Evolutionary conservation across 1,140 invertebrate genomes (phyloP).

Genomic region (Paraescarpia echinospica): DNA sequence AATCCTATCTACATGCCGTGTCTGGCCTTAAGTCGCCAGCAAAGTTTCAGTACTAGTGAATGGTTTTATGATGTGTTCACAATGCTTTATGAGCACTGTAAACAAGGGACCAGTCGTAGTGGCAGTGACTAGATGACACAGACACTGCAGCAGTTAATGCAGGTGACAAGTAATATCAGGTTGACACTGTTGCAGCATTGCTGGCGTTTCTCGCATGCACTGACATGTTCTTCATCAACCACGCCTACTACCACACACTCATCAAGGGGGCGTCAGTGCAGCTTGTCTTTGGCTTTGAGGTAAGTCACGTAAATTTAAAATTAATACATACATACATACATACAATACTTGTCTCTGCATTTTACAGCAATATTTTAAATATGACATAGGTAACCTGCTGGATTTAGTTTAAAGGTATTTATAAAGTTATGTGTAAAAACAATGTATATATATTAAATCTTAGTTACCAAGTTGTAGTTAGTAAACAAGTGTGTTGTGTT

Average conservation of each 20-base stretch:
- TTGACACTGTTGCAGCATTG: slow-evolving; percentile 62
- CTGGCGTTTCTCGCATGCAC: slow-evolving; percentile 77
- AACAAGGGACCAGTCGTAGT: background rate
- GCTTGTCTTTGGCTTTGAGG: slow-evolving; percentile 98
- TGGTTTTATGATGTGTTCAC: background rate
- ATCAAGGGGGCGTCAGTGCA: slow-evolving; percentile 95
- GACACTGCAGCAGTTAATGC: background rate
- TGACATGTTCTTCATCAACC: slow-evolving; percentile 87
- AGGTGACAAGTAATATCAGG: background rate
- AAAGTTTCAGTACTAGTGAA: background rate
- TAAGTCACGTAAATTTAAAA: slow-evolving; percentile 36
- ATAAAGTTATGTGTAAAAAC: background rate
- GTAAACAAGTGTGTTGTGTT: no score
- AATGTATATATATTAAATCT: background rate
- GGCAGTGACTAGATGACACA: background rate
- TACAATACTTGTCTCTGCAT: background rate
- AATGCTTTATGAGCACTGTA: background rate
- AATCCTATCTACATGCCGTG: no score
- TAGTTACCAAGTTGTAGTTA: no score
- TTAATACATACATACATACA: no score
- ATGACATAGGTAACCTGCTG: background rate
- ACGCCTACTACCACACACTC: slow-evolving; percentile 93
- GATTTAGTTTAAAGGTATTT: background rate
- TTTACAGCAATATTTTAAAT: background rate
- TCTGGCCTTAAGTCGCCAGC: background rate